These are phyloP conservation scores for Amblyjoppa proteus DNA, from an alignment of 2,888 invertebrate genomes.

Conservation along the genomic window DNA sequence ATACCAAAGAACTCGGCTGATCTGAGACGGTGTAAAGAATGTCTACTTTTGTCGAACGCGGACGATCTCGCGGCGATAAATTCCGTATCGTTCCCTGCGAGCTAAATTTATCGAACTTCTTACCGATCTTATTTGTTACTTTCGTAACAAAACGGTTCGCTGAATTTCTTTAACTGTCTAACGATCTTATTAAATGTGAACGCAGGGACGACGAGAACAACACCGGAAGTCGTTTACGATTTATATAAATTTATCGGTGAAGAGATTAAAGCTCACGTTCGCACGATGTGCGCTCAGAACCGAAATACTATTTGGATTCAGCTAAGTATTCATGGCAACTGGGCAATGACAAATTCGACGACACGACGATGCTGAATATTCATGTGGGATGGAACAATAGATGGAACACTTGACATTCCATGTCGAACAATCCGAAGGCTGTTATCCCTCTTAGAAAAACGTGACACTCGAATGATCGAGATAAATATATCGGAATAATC, in stretches of 20 bases:
- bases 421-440: not conserved
- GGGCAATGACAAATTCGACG: not conserved
- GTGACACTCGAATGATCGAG: too few relatives aligned
- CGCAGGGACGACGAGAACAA: not conserved
- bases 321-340: constrained; percentile 6
- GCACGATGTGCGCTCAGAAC: not conserved
- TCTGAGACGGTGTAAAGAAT: not conserved
- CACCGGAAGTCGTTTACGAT: not conserved
- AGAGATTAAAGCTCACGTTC: not conserved
- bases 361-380: constrained; percentile 11
- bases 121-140: not conserved
- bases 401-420: not conserved
- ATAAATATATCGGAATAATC: too few relatives aligned
- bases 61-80: not conserved
- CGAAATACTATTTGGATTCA: constrained; percentile 20
- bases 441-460: not conserved
- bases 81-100: not conserved
- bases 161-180: not conserved
- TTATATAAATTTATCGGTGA: constrained; percentile 10
- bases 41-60: not conserved
- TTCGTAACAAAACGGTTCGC: not conserved
- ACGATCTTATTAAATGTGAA: not conserved
- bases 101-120: not conserved
- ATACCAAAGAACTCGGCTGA: not conserved
- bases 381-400: not conserved